Evolutionary conservation across 2,888 invertebrate species (phyloP), one percentile per base, ranked within the genome.

Genomic region (Meliscaeva auricollis): DNA sequence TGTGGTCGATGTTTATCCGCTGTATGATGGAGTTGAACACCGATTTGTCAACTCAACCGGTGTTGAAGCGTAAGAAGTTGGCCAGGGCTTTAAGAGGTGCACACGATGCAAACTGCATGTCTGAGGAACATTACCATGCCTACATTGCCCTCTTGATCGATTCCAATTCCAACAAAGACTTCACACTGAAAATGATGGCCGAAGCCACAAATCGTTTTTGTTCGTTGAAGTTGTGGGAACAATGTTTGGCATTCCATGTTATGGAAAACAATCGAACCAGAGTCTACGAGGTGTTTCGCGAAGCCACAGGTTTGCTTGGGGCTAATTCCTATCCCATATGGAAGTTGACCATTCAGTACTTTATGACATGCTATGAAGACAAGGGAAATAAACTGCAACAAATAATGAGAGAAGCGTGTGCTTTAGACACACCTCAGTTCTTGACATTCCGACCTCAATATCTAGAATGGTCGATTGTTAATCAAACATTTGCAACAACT

Each of bases 1-100:
- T 94, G 93, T 94, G 94, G 94, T 92, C 92, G 0, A 88, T 93
- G 2, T 95, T 94, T 87, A 90, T 95, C 66, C 93, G 94, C 80
- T 93, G 93, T 26, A 91, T 95, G 90, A 87, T 94, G 30, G 93
- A 94, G 87, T 90, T 94, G 0, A 93, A 93, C 89, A 91, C 92
- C 26, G 93, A 94, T 75, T 87, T 90, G 13, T 90, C 90, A 1
- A 90, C 91, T 0, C 91, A 94, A 32, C 92, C 93, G 2, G 92
- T 91, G 46, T 92, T 93, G 13, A 94, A 93, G 87, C 92, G 92
- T 30, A 93, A 93, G 78, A 90, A 93, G 26, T 89, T 95, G 56
- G 93, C 92, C 54, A 90, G 89, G 54, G 94, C 94, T 1, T 91
- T 94, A 15, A 89, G 91, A n/a, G 93, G 92, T 56, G 94, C 93